Base-by-base conservation (phyloP, 1,140 invertebrate genomes). In the Pseudomyrmex gracilis region DNA sequence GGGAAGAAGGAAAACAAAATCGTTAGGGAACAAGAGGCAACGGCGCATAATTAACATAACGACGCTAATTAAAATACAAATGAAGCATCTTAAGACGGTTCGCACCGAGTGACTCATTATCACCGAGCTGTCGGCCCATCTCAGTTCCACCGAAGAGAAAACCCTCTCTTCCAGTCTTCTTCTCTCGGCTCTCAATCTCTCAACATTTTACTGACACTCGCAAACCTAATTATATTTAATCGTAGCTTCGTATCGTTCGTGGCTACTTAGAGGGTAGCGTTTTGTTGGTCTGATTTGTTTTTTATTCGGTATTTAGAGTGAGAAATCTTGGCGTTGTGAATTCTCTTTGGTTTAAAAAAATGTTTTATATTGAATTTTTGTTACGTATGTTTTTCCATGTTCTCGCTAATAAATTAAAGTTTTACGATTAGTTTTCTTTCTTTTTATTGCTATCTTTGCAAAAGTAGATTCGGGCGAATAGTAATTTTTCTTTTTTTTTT, bases 31-130 rank as follows among this genome's bases (percentile, higher is more conserved):
- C 92, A 93, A 93, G 92, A 94, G 92, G 90, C 92, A 92, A 93
- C 91, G 91, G 91, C 90, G 89, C 90, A 91, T 93, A 93, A 94
- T 94, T 94, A 94, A 94, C 94, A 94, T 94, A 94, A 94, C 94
- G 94, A 94, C 93, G 93, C 93, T 94, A 94, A 94, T 94, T 94
- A 94, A 94, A 94, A 94, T 94, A 94, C 93, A 94, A 94, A 94
- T 94, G 93, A 94, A 93, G 92, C 94, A 92, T 92, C 91, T 94
- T 93, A 92, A 91, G 91, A 87, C 84, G 89, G 87, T 89, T 87
- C 84, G 82, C 87, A 76, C 85, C 87, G 85, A 90, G 87, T 91
- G 92, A 93, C 91, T 93, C 93, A 94, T 94, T 94, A 94, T 94
- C 93, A 90, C 90, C 77, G 60, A 88, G 83, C 83, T 87, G 90